Evolutionary conservation across 2,797 vertebrate genomes (phyloP).

Genomic region (Oryzias dopingdopingensis): DNA sequence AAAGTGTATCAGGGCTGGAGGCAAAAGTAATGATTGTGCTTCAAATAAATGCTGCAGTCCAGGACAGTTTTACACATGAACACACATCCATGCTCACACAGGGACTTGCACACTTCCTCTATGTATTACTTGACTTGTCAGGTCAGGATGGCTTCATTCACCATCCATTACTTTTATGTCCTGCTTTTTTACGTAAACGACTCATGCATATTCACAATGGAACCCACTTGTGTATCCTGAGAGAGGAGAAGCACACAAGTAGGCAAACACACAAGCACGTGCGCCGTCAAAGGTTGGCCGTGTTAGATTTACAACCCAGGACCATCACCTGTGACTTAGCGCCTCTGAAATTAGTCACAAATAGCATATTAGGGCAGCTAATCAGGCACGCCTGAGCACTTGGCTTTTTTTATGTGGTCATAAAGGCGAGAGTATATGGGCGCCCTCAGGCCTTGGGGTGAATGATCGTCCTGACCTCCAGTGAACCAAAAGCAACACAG

Average conservation of each 20-base stretch:
- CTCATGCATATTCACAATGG: conserved; percentile 87
- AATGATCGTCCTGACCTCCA: conserved; percentile 93
- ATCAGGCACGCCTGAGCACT: conserved; percentile 94
- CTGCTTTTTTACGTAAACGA: conserved; percentile 87
- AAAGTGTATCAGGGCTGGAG: conserved; percentile 64
- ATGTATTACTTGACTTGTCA: conserved; percentile 78
- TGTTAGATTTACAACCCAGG: conserved; percentile 87
- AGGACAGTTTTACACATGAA: conserved; percentile 21
- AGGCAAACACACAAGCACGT: conserved; percentile 21
- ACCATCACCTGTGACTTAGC: conserved; percentile 94
- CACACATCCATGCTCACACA: conserved; percentile 13
- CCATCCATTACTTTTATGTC: conserved; percentile 87
- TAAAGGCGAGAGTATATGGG: conserved; percentile 88
- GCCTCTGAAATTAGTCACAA: conserved; percentile 97
- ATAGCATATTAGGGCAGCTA: conserved; percentile 97
- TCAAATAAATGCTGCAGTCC: conserved; percentile 71
- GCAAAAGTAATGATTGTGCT: conserved; percentile 86
- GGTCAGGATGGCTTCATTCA: conserved; percentile 81
- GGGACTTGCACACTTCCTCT: conserved; percentile 31
- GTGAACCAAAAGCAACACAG: conserved; percentile 80
- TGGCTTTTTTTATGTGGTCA: conserved; percentile 91
- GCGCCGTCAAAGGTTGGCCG: conserved; percentile 67
- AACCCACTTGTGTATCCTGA: conserved; percentile 61
- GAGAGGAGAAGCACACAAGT: conserved; percentile 46
- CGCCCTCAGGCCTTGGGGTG: conserved; percentile 84